phyloP scores from a whole-genome alignment of 2,888 invertebrate species.

The Amphipoea oculea region DNA sequence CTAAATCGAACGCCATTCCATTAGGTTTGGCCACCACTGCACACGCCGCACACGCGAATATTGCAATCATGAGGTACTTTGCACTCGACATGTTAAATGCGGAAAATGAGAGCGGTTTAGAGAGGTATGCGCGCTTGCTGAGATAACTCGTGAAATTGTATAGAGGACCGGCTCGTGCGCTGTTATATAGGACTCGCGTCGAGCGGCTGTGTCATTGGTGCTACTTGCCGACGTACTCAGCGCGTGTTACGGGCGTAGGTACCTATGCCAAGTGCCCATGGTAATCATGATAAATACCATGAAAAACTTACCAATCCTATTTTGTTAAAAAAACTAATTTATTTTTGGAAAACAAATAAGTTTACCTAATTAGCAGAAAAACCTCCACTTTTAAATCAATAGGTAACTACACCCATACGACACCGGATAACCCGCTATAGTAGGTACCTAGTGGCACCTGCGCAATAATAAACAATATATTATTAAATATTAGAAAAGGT shows the following conservation, averaged over 20 bases:
- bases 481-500: too few species aligned
- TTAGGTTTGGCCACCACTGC: conserved; percentile 35
- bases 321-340: background rate
- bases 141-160: conserved; percentile 43
- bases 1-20: conserved; percentile 25
- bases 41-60: conserved; percentile 22
- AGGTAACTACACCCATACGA: background rate
- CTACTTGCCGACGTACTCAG: background rate
- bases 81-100: conserved; percentile 37
- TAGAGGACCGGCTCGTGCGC: conserved; percentile 1
- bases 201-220: conserved; percentile 11
- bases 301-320: background rate
- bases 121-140: conserved; percentile 37
- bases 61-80: conserved; percentile 34
- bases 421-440: background rate
- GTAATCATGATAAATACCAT: too few species aligned
- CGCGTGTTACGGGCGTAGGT: background rate
- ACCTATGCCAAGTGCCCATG: background rate
- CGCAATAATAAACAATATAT: background rate
- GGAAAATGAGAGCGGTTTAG: conserved; percentile 35
- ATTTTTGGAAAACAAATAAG: background rate
- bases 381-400: background rate
- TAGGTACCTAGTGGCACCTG: too few species aligned
- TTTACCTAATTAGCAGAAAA: background rate
- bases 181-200: conserved; percentile 31